A percentile compares a stretch with the other conserved stretches of the same genome.
Conservation (phyloP, 2,113 vertebrate genomes). For the Verasper variegatus region DNA sequence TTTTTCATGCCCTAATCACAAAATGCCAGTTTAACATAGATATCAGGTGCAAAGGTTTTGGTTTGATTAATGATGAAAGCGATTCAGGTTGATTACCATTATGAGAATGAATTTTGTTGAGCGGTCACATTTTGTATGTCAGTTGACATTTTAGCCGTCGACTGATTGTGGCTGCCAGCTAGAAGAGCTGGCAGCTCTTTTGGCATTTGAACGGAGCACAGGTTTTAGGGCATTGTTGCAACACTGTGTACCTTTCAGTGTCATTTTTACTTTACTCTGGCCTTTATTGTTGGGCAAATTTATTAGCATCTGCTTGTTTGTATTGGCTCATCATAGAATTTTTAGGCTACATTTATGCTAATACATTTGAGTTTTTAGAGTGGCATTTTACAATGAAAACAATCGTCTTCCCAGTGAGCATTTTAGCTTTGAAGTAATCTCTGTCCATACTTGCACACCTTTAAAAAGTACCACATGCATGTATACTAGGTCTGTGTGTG, state of each 20-base stretch:
- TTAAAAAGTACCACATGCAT: too few species aligned
- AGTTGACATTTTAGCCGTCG: constrained; percentile 16
- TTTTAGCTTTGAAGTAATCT: too few species aligned
- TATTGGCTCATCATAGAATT: not conserved
- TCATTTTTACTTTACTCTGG: not conserved
- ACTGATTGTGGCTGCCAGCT: not conserved
- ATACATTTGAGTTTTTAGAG: too few species aligned
- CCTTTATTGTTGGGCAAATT: not conserved
- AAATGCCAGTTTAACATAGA: not conserved
- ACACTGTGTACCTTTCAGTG: not conserved
- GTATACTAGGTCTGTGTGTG: too few species aligned
- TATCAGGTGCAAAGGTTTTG: not conserved
- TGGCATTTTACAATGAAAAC: too few species aligned
- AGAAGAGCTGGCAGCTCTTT: not conserved
- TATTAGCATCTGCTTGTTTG: not conserved
- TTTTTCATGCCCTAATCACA: not conserved
- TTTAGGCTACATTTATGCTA: not conserved
- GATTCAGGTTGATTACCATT: constrained; percentile 21
- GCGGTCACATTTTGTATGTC: not conserved
- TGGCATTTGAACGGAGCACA: constrained; percentile 5
- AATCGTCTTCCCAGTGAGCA: too few species aligned
- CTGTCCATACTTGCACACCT: too few species aligned
- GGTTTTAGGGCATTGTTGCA: not conserved
- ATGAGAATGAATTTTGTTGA: not conserved
- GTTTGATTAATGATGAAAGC: not conserved